Evolutionary conservation across 2,113 vertebrate genomes (phyloP).

Genomic region (Equus przewalskii): DNA sequence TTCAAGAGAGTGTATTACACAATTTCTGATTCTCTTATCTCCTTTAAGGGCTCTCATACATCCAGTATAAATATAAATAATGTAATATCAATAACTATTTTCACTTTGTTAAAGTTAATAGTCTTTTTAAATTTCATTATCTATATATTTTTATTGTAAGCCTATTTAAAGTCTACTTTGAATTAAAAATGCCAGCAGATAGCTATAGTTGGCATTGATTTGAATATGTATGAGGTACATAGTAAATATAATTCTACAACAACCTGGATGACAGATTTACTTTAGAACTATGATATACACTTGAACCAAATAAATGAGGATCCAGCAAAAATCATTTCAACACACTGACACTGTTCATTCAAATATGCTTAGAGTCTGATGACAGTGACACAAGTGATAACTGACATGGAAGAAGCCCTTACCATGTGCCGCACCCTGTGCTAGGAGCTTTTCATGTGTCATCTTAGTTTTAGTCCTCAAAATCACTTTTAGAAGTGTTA

Average conservation of each 20-base stretch:
- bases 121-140: neutral
- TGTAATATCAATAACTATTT: neutral
- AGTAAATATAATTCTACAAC: neutral
- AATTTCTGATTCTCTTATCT: neutral
- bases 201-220: neutral
- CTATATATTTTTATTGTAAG: neutral
- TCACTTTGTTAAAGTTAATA: neutral
- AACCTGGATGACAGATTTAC: neutral
- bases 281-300: neutral
- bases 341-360: neutral
- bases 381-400: neutral
- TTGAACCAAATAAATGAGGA: neutral
- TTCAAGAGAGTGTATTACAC: neutral
- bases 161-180: neutral
- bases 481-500: neutral
- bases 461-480: neutral
- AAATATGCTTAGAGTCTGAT: neutral
- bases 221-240: neutral
- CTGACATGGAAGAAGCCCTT: neutral
- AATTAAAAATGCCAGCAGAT: neutral
- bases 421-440: fast-evolving
- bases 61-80: neutral
- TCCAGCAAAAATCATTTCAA: neutral
- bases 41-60: neutral
- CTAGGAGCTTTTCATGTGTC: neutral